Evolutionary conservation across 2,113 vertebrate genomes (phyloP), one percentile per base, ranked within the genome.

Genomic region (Cichladusa arquata): DNA sequence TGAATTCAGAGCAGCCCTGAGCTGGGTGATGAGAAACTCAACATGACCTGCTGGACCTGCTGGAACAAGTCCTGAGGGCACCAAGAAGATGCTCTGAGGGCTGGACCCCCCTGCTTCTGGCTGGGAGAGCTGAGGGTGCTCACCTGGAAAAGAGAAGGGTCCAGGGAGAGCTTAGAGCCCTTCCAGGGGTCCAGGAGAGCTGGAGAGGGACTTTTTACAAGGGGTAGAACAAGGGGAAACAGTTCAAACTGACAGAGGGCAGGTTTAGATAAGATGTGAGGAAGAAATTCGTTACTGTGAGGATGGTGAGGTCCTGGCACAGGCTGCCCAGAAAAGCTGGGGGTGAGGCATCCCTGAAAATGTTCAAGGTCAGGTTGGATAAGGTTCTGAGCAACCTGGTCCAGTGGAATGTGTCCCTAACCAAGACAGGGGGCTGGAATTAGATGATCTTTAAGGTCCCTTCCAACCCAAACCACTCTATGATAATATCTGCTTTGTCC

Each of bases 401-500:
- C 29, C 4, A 12, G 17, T 50, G 54, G 17, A 31, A 67, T 9
- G 1, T 29, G 2, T 3, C n/a, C 45, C 29, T 40, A 74, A 31
- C 6, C 16, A 60, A 45, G 25, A 8, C 17, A 76, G 9, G 6
- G 18, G 14, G 3, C 5, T 40, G 40, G 11, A 67, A 67, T 54
- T 29, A 53, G 38, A 34, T 53, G 3, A 29, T 51, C 58, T 58
- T 73, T 38, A 53, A 33, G 4, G 14, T 24, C 18, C 5, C 5
- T 81, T 66, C 28, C 8, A 29, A 45, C 4, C 7, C 33, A 60
- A 76, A 26, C 14, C 9, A 40, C 3, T 22, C 70, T 54, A 34
- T 61, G 47, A 67, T 53, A 70, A 64, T 56, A 96, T 82, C 88
- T 94, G 53, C 76, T 96, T 91, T 69, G 15, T 86, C 61, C 80